Evolutionary conservation across 1,140 invertebrate genomes (phyloP), one percentile per base, ranked within the genome.

Genomic region (Physella acuta): DNA sequence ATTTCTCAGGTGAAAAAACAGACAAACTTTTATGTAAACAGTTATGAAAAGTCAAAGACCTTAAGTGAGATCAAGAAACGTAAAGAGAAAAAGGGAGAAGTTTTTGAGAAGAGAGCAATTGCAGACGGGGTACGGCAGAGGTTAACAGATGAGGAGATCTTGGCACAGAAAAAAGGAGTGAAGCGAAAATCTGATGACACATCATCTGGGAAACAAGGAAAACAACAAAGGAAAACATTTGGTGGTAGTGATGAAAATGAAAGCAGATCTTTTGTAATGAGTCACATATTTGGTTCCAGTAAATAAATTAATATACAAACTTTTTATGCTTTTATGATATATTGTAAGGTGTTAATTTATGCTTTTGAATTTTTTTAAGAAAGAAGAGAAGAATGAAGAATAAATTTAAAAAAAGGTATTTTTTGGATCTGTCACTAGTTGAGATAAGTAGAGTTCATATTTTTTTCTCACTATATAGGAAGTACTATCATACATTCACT

Each of bases 1-100:
- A 93, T 98, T 59, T 89, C 93, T 4, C 92, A 95, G 80, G 94
- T 70, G n/a, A 68, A 68, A 51, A 68, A 68, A 44, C 66, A 68
- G 31, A 39, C 66, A 30, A 44, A 44, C 17, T 68, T 59, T 51
- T 68, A 68, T 51, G 36, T 26, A 33, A 60, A 24, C 28, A 68
- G 36, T 37, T 39, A 44, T 30, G 66, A 68, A 14, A 59, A 68
- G 36, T 39, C 36, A 28, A 60, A 68, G 49, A 51, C 66, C 14
- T 49, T 68, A 33, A 30, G 20, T 36, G 56, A 68, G 28, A 68
- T 68, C 36, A 59, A 68, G 26, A 68, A 60, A 49, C 34, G 66
- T 30, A 68, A 60, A 34, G 66, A 68, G 37, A 68, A 68, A 37
- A 58, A 51, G 36, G 55, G 56, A 5, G 33, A 59, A 20, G 39